Base-by-base conservation (phyloP, 2,797 vertebrate species). In the Typhlichthys eigenmanni region DNA sequence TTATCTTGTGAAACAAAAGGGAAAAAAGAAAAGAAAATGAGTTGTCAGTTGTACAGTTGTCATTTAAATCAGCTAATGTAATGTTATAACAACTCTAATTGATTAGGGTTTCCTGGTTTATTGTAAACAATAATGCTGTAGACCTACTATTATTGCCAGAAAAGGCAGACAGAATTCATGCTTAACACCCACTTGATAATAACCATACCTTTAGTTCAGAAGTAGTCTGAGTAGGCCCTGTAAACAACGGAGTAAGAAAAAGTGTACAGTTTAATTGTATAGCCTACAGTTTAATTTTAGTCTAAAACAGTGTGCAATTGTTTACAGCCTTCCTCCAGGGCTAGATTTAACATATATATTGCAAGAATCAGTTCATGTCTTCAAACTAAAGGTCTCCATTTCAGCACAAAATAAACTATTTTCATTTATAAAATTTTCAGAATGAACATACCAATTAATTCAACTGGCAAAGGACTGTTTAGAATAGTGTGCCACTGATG, bases 381-480 rank as follows among this genome's bases (percentile, higher is more conserved):
- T 54, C 24, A 12, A 32, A 13, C 53, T 16, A 16, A 53, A 55
- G 53, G 4, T 34, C 12, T 55, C 32, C 32, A 13, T 58, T 63
- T 38, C 49, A 51, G 47, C 53, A 48, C 54, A 70, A 43, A 54
- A 60, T 49, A 50, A 16, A 24, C 24, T 24, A 24, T 24, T 24
- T 24, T 24, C 3, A 24, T 24, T 24, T 3, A 4, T 24, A 24
- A 24, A 3, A 24, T 24, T 24, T 24, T 24, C 3, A 24, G 24
- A 24, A 24, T 24, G 24, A 24, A 69, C 65, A 72, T 59, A 75
- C 49, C 51, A 60, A 2, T 64, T 71, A 68, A 71, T 58, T 77
- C 57, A 46, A 9, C 13, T 64, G 38, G 77, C 16, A 17, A 19
- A 1, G 47, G 43, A 68, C 70, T 74, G 48, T 49, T 60, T 47